A percentile compares a stretch with the other conserved stretches of the same genome.
Conservation (phyloP, 1,140 invertebrate species). For the Tetramorium parvispinum region DNA sequence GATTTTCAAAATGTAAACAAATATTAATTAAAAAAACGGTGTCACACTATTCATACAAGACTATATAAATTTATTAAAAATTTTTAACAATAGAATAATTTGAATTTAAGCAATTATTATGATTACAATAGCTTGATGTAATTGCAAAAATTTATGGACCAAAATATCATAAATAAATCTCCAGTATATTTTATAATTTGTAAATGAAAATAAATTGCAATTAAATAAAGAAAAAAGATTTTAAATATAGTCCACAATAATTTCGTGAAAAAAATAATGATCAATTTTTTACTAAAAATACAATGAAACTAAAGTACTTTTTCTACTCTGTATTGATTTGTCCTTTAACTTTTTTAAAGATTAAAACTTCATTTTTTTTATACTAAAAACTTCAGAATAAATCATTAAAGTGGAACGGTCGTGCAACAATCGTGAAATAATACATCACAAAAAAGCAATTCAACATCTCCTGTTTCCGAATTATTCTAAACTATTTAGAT, state of each 20-base stretch:
- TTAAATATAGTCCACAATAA: too few species aligned
- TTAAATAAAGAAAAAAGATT: neutral
- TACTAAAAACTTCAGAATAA: conserved; percentile 4
- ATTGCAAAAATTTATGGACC: neutral
- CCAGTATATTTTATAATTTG: neutral
- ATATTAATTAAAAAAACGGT: neutral
- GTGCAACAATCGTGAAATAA: conserved; percentile 62
- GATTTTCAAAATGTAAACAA: neutral
- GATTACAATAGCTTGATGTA: neutral
- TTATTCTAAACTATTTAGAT: neutral
- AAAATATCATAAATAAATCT: neutral
- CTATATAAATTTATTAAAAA: neutral
- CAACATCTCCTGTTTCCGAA: neutral
- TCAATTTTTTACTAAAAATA: neutral
- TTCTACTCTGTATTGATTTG: neutral
- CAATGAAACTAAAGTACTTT: neutral
- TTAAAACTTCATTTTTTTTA: conserved; percentile 26
- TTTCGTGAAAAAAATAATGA: neutral
- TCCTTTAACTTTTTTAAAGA: too few species aligned
- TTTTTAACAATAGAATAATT: conserved; percentile 14
- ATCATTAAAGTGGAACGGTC: conserved; percentile 54
- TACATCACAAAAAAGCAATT: conserved; percentile 16
- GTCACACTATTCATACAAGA: neutral
- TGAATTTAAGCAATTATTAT: neutral
- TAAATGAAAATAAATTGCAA: neutral